Evolutionary conservation across 2,113 vertebrate genomes (phyloP), one percentile per base, ranked within the genome.

Genomic region (Ascaphus truei): DNA sequence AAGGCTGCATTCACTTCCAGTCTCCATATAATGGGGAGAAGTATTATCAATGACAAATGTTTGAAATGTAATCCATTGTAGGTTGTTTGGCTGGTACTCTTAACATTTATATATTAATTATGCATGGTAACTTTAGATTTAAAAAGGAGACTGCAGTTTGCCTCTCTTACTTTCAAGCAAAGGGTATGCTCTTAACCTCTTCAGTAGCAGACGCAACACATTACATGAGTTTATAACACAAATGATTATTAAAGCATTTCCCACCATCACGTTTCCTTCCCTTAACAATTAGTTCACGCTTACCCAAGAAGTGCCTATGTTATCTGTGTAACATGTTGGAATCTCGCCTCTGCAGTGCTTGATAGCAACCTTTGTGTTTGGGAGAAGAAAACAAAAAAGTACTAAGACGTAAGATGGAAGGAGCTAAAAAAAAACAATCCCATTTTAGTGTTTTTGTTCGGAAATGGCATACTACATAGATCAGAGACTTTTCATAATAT

Each of bases 401-500:
- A 76, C 72, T 7, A 57, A 50, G 58, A 71, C 61, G 57, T 75
- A 78, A 79, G 65, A 80, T 26, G 34, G 10, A 7, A 11, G 34
- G 81, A 77, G 84, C 84, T 86, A 81, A 82, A 89, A n/a, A n/a
- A 83, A 87, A 88, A 86, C 86, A 91, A 89, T 89, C 82, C 87
- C 83, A 87, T 89, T n/a, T 91, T 62, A 61, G 26, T 11, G 75
- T 87, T 88, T 87, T 89, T 89, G 83, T 90, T 88, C 79, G 82
- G 33, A 76, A 82, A 86, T 79, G 84, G 88, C 87, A 89, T 89
- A 92, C 85, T 88, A 87, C 88, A 90, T 82, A 91, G 90, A 92
- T 90, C 89, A 90, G 89, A 91, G 88, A 83, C 88, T 92, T 92
- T 84, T 79, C 76, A 84, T 89, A 86, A 89, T 90, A 88, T 81